Base-by-base conservation (phyloP, 30 jellyfish, hydroid and myxozoan species). In the Sanderia malayensis region DNA sequence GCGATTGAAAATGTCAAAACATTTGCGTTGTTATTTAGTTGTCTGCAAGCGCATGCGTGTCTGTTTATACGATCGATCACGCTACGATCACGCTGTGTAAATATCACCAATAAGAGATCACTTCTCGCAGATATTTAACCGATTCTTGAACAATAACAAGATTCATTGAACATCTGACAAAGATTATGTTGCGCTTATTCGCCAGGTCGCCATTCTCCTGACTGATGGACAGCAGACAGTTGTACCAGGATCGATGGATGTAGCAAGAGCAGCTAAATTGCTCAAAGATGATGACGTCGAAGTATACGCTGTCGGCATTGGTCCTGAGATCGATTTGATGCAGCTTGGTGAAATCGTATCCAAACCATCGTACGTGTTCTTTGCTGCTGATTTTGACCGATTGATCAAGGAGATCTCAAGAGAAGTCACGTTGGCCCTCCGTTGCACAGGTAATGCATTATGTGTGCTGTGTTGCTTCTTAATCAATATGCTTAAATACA, bases 181-280 rank as follows among this genome's bases (percentile, higher is more conserved):
- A n/a, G n/a, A n/a, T n/a, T n/a, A n/a, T n/a, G n/a, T 44, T 20
- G 1, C 73, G 55, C 28, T 44, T 59, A 34, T 65, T 76, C 49
- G 15, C 20, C 61, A 89, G 97, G 94, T 89, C 4, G 64, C 78
- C 23, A 77, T 89, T 4, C 88, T 89, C 26, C 79, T 89, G 33
- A 82, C 97, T 17, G 97, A 89, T 52, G 97, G 97, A 29, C 95
- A 83, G 45, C 97, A 89, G 67, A 44, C 94, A 8, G 63, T 66
- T 22, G 95, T 33, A 28, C 94, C 86, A 4, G 95, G 77, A 37
- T 74, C 74, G 15, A 47, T 62, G 52, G 97, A 82, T 33, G 84
- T 90, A 1, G 58, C 71, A 13, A 65, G 10, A 21, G 84, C 77
- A 27, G 92, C 94, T 20, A 82, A 67, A 66, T 73, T 49, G 4